phyloP scores from a whole-genome alignment of 2,113 vertebrate genomes.

The Hippopotamus amphibius region DNA sequence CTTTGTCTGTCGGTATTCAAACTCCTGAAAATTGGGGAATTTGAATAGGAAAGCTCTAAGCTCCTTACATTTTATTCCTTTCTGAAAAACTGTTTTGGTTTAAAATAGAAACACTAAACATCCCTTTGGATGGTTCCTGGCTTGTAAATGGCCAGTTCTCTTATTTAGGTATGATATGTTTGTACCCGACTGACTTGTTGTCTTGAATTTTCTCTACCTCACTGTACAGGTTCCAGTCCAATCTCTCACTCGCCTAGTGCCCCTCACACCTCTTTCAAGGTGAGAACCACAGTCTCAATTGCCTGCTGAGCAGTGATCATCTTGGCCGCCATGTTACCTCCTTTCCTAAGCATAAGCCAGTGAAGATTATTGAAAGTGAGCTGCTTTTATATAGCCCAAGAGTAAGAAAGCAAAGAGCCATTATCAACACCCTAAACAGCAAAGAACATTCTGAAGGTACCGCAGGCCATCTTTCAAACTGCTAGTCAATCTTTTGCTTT shows the following conservation, averaged over 20 bases:
- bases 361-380: neutral
- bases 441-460: neutral
- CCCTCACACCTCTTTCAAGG: neutral
- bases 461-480: constrained; percentile 19
- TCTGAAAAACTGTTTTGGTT: neutral
- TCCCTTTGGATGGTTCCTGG: neutral
- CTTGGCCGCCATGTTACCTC: neutral
- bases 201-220: neutral
- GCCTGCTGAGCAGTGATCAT: neutral
- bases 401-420: neutral
- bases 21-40: neutral
- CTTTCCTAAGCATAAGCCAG: neutral
- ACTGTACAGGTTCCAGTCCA: neutral
- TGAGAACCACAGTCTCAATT: neutral
- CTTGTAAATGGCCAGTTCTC: neutral
- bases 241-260: too few species aligned
- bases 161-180: neutral
- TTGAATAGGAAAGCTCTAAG: neutral
- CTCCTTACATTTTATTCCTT: neutral
- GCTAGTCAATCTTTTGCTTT: constrained; percentile 30
- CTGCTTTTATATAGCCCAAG: neutral
- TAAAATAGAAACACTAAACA: neutral
- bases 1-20: neutral
- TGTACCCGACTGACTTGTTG: neutral
- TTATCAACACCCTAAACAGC: neutral